These are phyloP conservation scores for Arctocebus calabarensis DNA, from an alignment of 2,797 vertebrate species.

Conservation along the genomic window DNA sequence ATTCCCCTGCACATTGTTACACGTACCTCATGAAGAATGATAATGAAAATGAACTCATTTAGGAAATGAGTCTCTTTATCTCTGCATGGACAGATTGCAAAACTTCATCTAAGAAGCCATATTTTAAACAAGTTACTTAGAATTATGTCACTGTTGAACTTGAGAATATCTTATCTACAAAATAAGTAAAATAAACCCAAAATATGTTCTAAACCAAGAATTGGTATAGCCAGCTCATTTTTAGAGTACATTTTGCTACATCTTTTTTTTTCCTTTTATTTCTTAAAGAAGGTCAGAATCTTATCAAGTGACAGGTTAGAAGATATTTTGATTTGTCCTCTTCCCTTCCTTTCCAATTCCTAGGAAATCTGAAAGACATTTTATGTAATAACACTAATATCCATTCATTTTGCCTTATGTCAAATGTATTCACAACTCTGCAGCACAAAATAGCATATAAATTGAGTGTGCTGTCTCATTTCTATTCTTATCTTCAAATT, in stretches of 20 bases:
- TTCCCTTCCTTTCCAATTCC: constrained; percentile 30
- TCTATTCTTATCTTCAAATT: constrained; percentile 74
- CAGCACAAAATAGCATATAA: constrained; percentile 68
- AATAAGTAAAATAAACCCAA: constrained; percentile 33
- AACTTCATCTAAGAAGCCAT: constrained; percentile 62
- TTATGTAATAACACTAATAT: constrained; percentile 71
- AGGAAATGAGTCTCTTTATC: constrained; percentile 74
- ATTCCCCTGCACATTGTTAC: neutral
- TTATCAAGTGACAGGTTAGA: constrained; percentile 62
- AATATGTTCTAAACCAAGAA: constrained; percentile 35
- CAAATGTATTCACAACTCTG: constrained; percentile 72
- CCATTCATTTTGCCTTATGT: constrained; percentile 75
- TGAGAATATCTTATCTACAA: constrained; percentile 43
- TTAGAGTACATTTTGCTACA: neutral
- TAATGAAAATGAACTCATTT: constrained; percentile 75
- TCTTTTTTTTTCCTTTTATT: neutral
- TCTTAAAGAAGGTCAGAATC: neutral
- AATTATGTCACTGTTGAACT: neutral
- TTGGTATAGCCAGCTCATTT: neutral
- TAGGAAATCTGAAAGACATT: constrained; percentile 64
- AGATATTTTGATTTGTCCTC: constrained; percentile 63
- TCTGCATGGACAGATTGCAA: constrained; percentile 69
- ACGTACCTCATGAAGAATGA: constrained; percentile 71
- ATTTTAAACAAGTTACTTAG: constrained; percentile 69
- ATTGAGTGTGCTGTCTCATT: constrained; percentile 67